Percentiles rank a stretch among this genome's conserved stretches.
phyloP scores from a whole-genome alignment of 2,888 invertebrate genomes.

The Lithophane semibrunnea region DNA sequence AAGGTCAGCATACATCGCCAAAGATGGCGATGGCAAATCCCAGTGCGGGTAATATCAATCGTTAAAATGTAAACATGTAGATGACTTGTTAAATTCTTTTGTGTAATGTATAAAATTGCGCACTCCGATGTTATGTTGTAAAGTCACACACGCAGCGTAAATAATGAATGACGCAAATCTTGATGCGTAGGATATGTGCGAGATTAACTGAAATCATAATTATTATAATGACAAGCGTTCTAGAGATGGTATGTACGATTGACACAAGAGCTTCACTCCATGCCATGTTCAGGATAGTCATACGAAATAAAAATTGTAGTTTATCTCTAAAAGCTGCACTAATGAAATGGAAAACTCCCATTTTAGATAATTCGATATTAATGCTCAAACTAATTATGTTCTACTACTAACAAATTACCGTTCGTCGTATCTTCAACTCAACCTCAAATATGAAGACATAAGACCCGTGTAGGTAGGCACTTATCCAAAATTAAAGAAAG shows the following conservation, averaged over 20 bases:
- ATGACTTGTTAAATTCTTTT: constrained; percentile 60
- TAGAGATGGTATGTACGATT: constrained; percentile 40
- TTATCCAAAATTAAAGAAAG: constrained; percentile 73
- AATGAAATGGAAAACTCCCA: constrained; percentile 59
- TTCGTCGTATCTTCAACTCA: constrained; percentile 30
- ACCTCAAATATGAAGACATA: constrained; percentile 51
- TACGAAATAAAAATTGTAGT: constrained; percentile 8
- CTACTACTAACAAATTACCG: constrained; percentile 37
- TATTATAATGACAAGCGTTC: constrained; percentile 49
- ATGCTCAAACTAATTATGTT: constrained; percentile 45
- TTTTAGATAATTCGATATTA: constrained; percentile 41
- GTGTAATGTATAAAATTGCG: constrained; percentile 59
- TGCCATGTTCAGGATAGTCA: not conserved
- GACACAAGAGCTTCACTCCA: constrained; percentile 10
- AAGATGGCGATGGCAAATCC: constrained; percentile 61
- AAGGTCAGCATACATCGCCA: constrained; percentile 60
- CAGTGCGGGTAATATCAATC: constrained; percentile 58
- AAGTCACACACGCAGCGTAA: constrained; percentile 53
- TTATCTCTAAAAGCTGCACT: constrained; percentile 38
- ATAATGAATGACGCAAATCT: constrained; percentile 56
- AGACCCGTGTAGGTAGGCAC: constrained; percentile 54
- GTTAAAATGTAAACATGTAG: constrained; percentile 55
- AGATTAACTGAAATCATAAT: constrained; percentile 60
- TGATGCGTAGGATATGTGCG: constrained; percentile 52
- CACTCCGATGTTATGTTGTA: constrained; percentile 56